Percentiles rank a stretch among this genome's conserved stretches.
Evolutionary conservation across 2,888 invertebrate genomes (phyloP).

Genomic region (Eutolmus rufibarbis): DNA sequence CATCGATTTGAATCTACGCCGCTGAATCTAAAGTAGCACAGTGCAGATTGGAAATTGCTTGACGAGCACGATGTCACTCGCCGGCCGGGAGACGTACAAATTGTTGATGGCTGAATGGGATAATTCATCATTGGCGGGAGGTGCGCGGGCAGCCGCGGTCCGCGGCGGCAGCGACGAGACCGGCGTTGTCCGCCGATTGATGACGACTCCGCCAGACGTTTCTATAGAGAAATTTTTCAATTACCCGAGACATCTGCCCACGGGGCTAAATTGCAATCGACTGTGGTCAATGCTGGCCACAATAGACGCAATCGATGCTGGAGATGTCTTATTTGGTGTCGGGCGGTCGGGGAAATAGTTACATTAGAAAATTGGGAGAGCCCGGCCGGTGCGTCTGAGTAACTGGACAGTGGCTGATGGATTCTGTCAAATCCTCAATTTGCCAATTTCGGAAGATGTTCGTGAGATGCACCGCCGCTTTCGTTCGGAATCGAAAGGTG

Average conservation of each 20-base stretch:
- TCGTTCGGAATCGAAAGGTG: not conserved
- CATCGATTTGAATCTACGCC: slow-evolving; percentile 3
- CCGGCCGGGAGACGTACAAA: slow-evolving; percentile 45
- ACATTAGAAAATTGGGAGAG: not conserved
- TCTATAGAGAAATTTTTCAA: slow-evolving; percentile 44
- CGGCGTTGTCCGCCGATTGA: slow-evolving; percentile 40
- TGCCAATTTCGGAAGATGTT: not conserved
- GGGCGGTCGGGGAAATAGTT: not conserved
- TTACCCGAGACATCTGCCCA: slow-evolving; percentile 35
- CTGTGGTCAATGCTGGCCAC: not conserved
- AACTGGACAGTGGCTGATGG: not conserved
- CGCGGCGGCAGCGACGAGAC: not conserved
- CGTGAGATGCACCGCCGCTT: not conserved
- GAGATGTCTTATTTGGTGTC: not conserved
- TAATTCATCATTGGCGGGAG: slow-evolving; percentile 47
- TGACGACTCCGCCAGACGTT: slow-evolving; percentile 44
- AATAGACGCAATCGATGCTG: not conserved
- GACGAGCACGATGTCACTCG: slow-evolving; percentile 44
- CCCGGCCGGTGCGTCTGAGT: not conserved
- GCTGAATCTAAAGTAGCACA: slow-evolving; percentile 30
- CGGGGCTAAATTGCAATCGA: slow-evolving; percentile 4
- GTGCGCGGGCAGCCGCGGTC: slow-evolving; percentile 13
- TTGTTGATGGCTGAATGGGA: slow-evolving; percentile 48
- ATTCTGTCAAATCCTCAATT: not conserved
- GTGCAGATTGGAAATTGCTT: slow-evolving; percentile 45